Evolutionary conservation across 2,888 invertebrate genomes (phyloP), one percentile per base, ranked within the genome.

Genomic region (Drosophila neonasuta): DNA sequence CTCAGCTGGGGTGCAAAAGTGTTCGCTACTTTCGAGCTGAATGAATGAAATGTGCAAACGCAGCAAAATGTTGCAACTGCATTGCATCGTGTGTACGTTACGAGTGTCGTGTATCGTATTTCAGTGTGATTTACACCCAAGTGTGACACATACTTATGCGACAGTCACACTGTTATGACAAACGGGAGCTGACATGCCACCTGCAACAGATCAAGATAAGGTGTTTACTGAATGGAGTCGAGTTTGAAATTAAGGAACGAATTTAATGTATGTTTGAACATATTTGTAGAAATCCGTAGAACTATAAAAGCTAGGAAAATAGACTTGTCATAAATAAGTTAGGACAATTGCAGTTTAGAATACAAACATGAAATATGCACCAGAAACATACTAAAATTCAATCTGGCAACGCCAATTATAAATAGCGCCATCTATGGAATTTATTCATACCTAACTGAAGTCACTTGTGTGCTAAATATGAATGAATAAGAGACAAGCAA

Each of bases 1-100:
- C 46, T 39, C n/a, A 45, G 46, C 20, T 41, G 46, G 8, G 24
- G 36, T 39, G 36, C 36, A 69, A 65, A 65, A 36, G 50, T 57
- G 58, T 75, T 67, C 71, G 59, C 71, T 75, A 75, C 67, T 67
- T 74, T 71, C 44, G 10, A 10, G 54, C 57, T 20, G 44, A 48
- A 48, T 54, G 71, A 74, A 71, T 71, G 74, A 68, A 64, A 67
- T 56, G 50, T 71, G 79, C 76, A 64, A 70, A 50, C 52, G 62
- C 61, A 51, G 77, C 80, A 59, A n/a, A 73, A 58, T 57, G 13
- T 36, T 45, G 17, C 48, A 58, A 65, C 49, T 10, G 57, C 54
- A 58, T 20, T 64, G 54, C 39, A 48, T 41, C 50, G 32, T n/a
- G 44, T 48, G 32, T n/a, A 9, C 9, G 44, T 3, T 6, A 24